These are phyloP conservation scores for Eurytoma adleriae DNA, from an alignment of 2,888 invertebrate genomes.

Conservation along the genomic window DNA sequence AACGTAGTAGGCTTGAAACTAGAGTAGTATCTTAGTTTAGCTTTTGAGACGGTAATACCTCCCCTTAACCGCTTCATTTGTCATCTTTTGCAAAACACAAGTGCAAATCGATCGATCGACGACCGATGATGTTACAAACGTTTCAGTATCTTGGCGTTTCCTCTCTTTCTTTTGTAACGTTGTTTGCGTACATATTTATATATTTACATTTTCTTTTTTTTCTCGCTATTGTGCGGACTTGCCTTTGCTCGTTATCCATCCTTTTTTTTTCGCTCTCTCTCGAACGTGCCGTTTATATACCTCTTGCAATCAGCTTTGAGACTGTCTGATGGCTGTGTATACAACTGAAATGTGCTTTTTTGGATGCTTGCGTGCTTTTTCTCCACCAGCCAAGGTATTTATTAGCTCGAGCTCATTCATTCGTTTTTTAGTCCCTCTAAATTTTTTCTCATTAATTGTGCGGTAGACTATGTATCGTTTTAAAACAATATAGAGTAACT, in stretches of 20 bases:
- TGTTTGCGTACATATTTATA: constrained; percentile 17
- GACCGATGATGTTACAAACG: constrained; percentile 32
- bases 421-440: no score
- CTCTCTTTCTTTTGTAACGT: constrained; percentile 44
- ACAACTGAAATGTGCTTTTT: background rate
- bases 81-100: background rate
- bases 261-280: background rate
- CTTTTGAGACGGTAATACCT: constrained; percentile 25
- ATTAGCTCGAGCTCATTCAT: no score
- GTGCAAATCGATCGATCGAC: constrained; percentile 11
- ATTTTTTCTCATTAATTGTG: no score
- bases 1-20: constrained; percentile 15
- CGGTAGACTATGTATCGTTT: no score
- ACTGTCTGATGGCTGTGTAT: constrained; percentile 3
- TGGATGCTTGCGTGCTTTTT: constrained; percentile 9
- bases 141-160: constrained; percentile 52
- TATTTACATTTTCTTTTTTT: background rate
- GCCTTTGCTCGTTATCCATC: background rate
- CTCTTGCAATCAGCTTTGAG: background rate
- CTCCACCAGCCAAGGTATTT: background rate
- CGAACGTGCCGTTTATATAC: background rate
- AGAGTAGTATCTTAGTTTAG: background rate
- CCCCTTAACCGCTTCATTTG: constrained; percentile 37
- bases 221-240: background rate
- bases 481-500: no score